phyloP scores from a whole-genome alignment of 2,797 vertebrate species.

The Triplophysa bombifrons region DNA sequence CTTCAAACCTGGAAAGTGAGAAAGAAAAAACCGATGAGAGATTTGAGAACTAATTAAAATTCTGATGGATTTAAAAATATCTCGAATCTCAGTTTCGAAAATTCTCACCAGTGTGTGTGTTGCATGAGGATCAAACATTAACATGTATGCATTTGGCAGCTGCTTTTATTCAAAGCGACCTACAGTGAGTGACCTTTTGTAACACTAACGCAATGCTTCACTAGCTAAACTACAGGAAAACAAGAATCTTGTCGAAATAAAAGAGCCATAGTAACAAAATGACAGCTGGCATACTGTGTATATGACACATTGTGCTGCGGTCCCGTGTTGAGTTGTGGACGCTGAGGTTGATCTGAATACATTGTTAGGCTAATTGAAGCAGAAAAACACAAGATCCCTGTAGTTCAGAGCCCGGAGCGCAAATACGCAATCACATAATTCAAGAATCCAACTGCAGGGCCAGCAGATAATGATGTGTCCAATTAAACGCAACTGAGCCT shows the following conservation, averaged over 20 bases:
- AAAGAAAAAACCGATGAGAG: background rate
- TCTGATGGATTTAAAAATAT: background rate
- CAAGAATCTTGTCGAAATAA: too few species aligned
- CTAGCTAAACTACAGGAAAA: too few species aligned
- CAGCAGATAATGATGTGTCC: constrained; percentile 45
- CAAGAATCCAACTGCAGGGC: constrained; percentile 24
- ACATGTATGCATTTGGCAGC: too few species aligned
- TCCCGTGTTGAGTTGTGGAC: background rate
- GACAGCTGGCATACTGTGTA: background rate
- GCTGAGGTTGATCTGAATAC: constrained; percentile 1
- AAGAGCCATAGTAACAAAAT: background rate
- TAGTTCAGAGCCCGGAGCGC: background rate
- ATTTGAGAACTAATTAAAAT: background rate
- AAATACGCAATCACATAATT: constrained; percentile 21
- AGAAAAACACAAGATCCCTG: constrained; percentile 7
- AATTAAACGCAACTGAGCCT: constrained; percentile 33
- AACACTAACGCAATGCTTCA: too few species aligned
- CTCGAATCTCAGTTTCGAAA: too few species aligned
- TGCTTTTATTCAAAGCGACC: too few species aligned
- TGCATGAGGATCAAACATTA: too few species aligned
- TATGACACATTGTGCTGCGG: background rate
- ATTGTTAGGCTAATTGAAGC: constrained; percentile 39
- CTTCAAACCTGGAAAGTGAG: background rate
- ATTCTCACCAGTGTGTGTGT: too few species aligned
- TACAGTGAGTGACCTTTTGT: too few species aligned